These are phyloP conservation scores for Steromphala cineraria DNA, from an alignment of 2,888 invertebrate genomes.

Conservation along the genomic window DNA sequence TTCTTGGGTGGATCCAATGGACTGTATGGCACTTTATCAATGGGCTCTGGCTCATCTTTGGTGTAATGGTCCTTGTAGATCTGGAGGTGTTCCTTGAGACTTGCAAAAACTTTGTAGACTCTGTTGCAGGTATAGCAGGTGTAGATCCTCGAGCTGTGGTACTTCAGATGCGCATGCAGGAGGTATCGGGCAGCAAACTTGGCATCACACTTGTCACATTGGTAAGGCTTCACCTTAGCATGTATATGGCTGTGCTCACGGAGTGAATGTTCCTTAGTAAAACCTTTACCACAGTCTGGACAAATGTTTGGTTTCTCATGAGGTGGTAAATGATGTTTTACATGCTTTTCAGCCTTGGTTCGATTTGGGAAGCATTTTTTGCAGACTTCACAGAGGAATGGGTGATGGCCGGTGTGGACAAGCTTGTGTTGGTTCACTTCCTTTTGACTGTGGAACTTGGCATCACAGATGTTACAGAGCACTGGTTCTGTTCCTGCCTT, in stretches of 20 bases:
- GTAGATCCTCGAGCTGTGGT: not conserved
- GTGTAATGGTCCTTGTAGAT: not conserved
- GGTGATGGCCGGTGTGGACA: not conserved
- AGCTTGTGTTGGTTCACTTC: slow-evolving; percentile 2
- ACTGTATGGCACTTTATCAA: not conserved
- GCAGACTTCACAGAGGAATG: not conserved
- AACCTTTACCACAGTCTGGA: not conserved
- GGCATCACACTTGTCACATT: not conserved
- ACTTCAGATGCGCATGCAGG: not conserved
- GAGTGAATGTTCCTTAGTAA: not conserved
- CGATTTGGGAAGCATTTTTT: not conserved
- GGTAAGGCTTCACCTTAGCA: not conserved
- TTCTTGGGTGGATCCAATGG: not conserved
- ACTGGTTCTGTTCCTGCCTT: not conserved
- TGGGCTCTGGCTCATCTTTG: not conserved
- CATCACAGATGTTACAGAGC: not conserved
- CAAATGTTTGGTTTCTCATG: slow-evolving; percentile 5
- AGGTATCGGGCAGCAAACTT: slow-evolving; percentile 2
- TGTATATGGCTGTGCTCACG: not conserved
- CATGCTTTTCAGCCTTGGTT: not conserved
- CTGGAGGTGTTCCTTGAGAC: not conserved
- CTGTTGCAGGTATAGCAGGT: not conserved
- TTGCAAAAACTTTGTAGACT: not conserved
- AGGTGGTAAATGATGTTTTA: not conserved
- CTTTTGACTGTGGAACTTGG: not conserved